Percentiles rank a stretch among this genome's conserved stretches.
phyloP scores from a whole-genome alignment of 2,797 vertebrate species.

The Pagetopsis macropterus region DNA sequence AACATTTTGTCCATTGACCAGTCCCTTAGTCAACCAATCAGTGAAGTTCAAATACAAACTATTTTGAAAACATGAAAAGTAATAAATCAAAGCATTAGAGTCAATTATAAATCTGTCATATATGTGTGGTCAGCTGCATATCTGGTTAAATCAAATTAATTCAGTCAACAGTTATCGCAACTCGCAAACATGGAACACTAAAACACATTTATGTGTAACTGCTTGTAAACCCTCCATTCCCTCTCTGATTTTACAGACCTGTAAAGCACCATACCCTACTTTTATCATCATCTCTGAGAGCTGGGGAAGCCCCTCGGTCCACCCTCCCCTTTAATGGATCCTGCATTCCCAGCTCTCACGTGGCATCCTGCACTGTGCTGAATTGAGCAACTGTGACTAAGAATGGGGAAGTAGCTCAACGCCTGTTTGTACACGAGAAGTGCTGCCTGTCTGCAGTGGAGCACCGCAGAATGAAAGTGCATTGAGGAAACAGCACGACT shows the following conservation, averaged over 20 bases:
- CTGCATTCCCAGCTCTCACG: slow-evolving; percentile 78
- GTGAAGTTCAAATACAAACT: background rate
- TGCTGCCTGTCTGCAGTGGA: slow-evolving; percentile 39
- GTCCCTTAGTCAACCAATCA: too few relatives aligned
- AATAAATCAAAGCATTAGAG: slow-evolving; percentile 7
- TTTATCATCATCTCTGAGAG: slow-evolving; percentile 60
- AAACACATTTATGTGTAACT: background rate
- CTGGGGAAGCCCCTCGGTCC: slow-evolving; percentile 66
- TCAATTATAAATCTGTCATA: slow-evolving; percentile 1
- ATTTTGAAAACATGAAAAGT: background rate
- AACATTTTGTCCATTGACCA: too few relatives aligned
- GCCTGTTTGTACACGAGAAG: slow-evolving; percentile 78
- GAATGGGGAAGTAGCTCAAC: slow-evolving; percentile 80
- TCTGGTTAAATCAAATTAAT: background rate
- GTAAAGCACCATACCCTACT: slow-evolving; percentile 49
- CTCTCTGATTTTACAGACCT: slow-evolving; percentile 34
- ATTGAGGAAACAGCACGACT: slow-evolving; percentile 55
- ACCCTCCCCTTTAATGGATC: slow-evolving; percentile 67
- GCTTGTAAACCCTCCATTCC: background rate
- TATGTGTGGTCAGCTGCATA: background rate
- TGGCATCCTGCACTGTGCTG: slow-evolving; percentile 67
- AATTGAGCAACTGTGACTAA: slow-evolving; percentile 80
- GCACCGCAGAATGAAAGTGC: slow-evolving; percentile 51
- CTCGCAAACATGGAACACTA: slow-evolving; percentile 1
- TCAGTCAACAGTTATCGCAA: background rate